Conservation (phyloP, 2,888 invertebrate genomes). For the Ormyrus thymus region DNA sequence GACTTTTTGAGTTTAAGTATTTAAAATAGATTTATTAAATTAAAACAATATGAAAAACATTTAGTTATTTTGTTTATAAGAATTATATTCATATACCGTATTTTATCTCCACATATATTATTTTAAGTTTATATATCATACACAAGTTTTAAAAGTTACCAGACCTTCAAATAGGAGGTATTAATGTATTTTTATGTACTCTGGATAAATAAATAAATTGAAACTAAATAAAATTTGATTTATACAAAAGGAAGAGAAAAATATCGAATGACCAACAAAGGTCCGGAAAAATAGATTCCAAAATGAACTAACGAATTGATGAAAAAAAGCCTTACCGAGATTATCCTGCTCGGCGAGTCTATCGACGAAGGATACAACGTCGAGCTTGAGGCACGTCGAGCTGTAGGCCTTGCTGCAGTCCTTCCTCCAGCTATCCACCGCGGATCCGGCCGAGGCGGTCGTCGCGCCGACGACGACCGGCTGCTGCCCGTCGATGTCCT, state of each 20-base stretch:
- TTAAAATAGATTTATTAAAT: too few species aligned
- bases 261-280: not conserved
- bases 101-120: too few species aligned
- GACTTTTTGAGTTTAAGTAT: too few species aligned
- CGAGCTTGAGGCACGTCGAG: conserved; percentile 86
- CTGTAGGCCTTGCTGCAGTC: conserved; percentile 80
- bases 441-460: conserved; percentile 47
- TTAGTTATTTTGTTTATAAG: too few species aligned
- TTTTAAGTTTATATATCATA: too few species aligned
- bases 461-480: not conserved
- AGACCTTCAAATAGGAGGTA: too few species aligned
- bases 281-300: not conserved
- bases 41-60: too few species aligned
- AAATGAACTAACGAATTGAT: not conserved
- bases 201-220: not conserved
- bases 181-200: too few species aligned
- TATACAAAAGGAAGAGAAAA: not conserved
- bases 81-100: too few species aligned
- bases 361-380: conserved; percentile 86
- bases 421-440: conserved; percentile 68
- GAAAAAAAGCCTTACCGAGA: conserved; percentile 74
- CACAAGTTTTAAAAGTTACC: too few species aligned
- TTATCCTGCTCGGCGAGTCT: conserved; percentile 83
- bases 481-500: conserved; percentile 24
- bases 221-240: not conserved